Percentiles rank a stretch among this genome's conserved stretches.
These are phyloP conservation scores for Felis catus DNA, from an alignment of 2,113 vertebrate genomes.

Conservation along the genomic window DNA sequence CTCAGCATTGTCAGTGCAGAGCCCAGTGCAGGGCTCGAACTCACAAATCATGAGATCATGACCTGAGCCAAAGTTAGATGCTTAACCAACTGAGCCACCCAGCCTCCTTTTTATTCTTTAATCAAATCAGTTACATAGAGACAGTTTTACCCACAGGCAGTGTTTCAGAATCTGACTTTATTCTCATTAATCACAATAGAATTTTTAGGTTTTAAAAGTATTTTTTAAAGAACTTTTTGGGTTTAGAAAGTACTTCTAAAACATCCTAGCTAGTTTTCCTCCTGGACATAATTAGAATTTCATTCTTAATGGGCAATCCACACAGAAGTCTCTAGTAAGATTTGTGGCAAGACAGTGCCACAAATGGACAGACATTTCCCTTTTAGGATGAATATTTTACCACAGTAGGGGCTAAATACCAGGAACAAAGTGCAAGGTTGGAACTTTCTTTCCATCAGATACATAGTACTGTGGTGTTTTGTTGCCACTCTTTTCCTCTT, in stretches of 20 bases:
- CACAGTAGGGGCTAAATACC: not conserved
- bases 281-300: constrained; percentile 29
- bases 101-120: not conserved
- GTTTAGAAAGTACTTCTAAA: constrained; percentile 24
- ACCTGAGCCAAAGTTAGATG: too few relatives aligned
- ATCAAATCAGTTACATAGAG: not conserved
- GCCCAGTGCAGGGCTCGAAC: too few relatives aligned
- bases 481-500: not conserved
- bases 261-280: constrained; percentile 19
- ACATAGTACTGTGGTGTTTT: not conserved
- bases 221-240: constrained; percentile 33
- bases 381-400: not conserved
- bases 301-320: not conserved
- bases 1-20: too few relatives aligned
- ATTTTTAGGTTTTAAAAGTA: not conserved
- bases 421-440: not conserved
- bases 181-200: not conserved
- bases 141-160: not conserved
- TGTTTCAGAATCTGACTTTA: constrained; percentile 16
- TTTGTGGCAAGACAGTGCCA: not conserved
- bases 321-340: not conserved
- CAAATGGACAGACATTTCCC: not conserved
- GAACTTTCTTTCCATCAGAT: not conserved
- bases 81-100: too few relatives aligned
- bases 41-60: too few relatives aligned